Percentiles rank a stretch among this genome's conserved stretches.
These are phyloP conservation scores for Dendrolimus houi DNA, from an alignment of 2,888 invertebrate species.

Conservation along the genomic window DNA sequence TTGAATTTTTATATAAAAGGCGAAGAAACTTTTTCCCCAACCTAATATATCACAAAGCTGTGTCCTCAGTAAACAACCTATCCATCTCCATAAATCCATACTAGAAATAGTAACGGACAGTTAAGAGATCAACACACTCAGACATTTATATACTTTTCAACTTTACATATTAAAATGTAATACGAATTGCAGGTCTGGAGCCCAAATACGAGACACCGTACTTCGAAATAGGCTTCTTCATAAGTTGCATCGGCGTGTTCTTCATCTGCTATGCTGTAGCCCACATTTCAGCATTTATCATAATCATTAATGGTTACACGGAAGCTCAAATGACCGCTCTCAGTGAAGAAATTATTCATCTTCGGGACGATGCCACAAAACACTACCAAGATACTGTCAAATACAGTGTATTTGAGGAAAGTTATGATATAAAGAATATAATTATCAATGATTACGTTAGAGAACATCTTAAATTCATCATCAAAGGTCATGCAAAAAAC, in stretches of 20 bases:
- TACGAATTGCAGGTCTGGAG: conserved; percentile 30
- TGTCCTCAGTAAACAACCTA: too few species aligned
- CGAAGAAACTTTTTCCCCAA: too few species aligned
- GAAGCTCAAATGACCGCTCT: conserved; percentile 44
- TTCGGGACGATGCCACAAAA: conserved; percentile 33
- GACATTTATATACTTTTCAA: too few species aligned
- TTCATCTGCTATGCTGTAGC: conserved; percentile 29
- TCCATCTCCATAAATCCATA: too few species aligned
- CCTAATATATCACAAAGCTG: too few species aligned
- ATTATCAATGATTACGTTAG: conserved; percentile 29
- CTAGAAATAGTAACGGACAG: too few species aligned
- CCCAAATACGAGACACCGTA: conserved; percentile 42
- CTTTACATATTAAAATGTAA: too few species aligned
- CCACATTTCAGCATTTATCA: conserved; percentile 31
- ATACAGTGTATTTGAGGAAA: neutral
- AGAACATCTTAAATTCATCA: conserved; percentile 22
- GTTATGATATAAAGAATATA: conserved; percentile 10
- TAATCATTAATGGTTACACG: conserved; percentile 34
- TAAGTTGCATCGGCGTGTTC: conserved; percentile 15
- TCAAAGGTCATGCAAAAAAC: conserved; percentile 29
- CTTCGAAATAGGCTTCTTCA: conserved; percentile 31
- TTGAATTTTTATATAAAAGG: too few species aligned
- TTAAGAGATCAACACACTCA: too few species aligned
- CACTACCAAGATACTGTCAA: conserved; percentile 6
- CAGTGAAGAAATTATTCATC: conserved; percentile 29